Conservation (phyloP, 2,888 invertebrate species). For the Omphaloscelis lunosa region DNA sequence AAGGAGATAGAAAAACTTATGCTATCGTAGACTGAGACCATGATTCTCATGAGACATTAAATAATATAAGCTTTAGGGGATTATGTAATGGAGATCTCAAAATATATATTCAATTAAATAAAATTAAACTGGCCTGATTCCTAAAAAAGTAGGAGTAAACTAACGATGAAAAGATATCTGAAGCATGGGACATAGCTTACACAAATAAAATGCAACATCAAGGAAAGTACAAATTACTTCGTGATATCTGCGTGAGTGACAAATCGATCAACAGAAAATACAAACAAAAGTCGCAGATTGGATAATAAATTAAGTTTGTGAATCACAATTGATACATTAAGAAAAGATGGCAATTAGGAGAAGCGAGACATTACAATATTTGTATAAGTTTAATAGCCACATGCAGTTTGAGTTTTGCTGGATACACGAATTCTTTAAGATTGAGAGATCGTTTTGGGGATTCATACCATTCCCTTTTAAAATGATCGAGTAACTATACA, state of each 20-base stretch:
- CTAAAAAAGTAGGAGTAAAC: neutral
- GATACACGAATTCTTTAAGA: neutral
- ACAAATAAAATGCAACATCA: conserved; percentile 18
- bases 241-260: conserved; percentile 6
- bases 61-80: neutral
- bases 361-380: neutral
- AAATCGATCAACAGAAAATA: conserved; percentile 22
- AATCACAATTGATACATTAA: neutral
- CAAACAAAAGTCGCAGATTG: conserved; percentile 45
- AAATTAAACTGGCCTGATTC: neutral
- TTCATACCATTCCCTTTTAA: neutral
- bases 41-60: neutral
- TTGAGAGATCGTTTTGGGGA: neutral
- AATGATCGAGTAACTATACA: neutral
- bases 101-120: neutral
- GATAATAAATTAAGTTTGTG: conserved; percentile 25
- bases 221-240: conserved; percentile 21
- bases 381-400: neutral
- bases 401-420: neutral
- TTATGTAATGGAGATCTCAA: neutral
- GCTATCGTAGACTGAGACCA: conserved; percentile 3
- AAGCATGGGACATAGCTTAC: neutral
- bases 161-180: neutral
- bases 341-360: neutral
- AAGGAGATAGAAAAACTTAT: neutral